Evolutionary conservation across 2,113 vertebrate genomes (phyloP).

Genomic region (Okapia johnstoni): DNA sequence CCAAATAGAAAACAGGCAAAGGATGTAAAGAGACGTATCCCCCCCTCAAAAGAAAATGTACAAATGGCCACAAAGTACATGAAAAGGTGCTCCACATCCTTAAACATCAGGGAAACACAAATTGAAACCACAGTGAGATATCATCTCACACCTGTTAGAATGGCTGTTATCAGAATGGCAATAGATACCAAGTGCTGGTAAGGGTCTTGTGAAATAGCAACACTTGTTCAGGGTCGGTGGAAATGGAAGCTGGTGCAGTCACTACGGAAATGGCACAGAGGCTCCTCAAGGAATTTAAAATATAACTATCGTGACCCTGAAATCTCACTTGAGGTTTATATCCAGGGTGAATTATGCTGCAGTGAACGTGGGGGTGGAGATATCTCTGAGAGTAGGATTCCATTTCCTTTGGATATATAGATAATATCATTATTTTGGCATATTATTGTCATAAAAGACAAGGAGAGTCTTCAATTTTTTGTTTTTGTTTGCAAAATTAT

Average conservation of each 20-base stretch:
- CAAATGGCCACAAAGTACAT: neutral
- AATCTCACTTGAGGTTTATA: neutral
- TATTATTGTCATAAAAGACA: too few relatives aligned
- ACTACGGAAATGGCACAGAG: accelerated
- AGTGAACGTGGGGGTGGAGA: neutral
- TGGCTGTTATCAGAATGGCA: neutral
- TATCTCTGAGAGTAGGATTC: neutral
- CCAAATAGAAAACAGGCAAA: neutral
- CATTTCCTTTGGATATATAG: neutral
- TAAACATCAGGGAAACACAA: neutral
- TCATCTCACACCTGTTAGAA: neutral
- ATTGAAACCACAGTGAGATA: neutral
- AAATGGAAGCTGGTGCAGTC: neutral
- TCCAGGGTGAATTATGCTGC: neutral
- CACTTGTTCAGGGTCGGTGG: neutral
- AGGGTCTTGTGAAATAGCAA: neutral
- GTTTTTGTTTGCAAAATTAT: neutral
- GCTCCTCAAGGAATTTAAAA: neutral
- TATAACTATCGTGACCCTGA: neutral
- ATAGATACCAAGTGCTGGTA: neutral
- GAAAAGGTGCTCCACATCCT: neutral
- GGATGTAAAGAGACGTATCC: neutral
- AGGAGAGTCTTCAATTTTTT: neutral
- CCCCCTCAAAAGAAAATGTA: neutral
- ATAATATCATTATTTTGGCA: too few relatives aligned